Conservation (phyloP, 2,888 invertebrate species). For the Enchytraeus crypticus region DNA sequence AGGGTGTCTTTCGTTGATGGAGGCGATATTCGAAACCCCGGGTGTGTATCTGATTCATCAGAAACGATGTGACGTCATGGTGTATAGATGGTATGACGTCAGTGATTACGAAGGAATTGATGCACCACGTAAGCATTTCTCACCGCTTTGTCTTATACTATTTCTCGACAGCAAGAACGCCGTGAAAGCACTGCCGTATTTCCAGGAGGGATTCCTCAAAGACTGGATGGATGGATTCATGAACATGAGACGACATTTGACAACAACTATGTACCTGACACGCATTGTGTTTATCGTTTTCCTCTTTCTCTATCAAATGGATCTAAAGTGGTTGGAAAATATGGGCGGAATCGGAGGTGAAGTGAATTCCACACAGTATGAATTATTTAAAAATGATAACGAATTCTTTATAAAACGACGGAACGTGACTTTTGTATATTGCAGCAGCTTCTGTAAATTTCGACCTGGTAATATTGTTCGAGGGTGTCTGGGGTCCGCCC, state of each 20-base stretch:
- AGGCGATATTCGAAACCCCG: background rate
- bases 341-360: constrained; percentile 4
- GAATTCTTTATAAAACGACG: too few relatives aligned
- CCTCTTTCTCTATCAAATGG: constrained; percentile 7
- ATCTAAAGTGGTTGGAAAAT: constrained; percentile 4
- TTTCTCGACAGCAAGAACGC: background rate
- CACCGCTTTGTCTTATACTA: background rate
- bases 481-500: background rate
- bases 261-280: background rate
- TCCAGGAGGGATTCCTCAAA: constrained; percentile 3
- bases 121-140: background rate
- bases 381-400: too few relatives aligned
- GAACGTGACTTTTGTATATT: constrained; percentile 1
- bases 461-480: background rate
- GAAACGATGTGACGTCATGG: background rate
- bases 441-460: background rate
- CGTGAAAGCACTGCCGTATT: background rate
- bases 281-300: background rate
- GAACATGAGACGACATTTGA: background rate
- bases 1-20: background rate
- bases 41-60: constrained; percentile 4
- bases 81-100: constrained; percentile 5
- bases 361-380: background rate
- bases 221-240: constrained; percentile 6
- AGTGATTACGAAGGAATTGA: constrained; percentile 4